phyloP scores from a whole-genome alignment of 2,113 vertebrate species.

The Ciconia stormi region DNA sequence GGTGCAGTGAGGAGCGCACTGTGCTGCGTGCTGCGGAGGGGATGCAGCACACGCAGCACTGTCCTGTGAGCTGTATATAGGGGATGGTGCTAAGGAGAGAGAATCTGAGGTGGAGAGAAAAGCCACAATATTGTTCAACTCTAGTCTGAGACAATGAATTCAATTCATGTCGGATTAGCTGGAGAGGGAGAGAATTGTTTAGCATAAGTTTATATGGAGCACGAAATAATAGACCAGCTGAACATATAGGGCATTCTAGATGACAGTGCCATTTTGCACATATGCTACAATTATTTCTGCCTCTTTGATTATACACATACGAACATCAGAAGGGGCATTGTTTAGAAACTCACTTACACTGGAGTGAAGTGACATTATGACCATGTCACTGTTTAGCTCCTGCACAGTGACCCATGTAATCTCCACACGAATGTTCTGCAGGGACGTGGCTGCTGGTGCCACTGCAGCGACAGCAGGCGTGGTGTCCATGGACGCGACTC shows the following conservation, averaged over 20 bases:
- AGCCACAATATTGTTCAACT: neutral
- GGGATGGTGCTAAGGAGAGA: neutral
- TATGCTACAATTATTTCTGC: neutral
- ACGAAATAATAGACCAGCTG: neutral
- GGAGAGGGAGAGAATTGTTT: neutral
- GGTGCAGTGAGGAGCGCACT: fast-evolving
- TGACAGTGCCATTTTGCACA: neutral
- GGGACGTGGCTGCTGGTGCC: neutral
- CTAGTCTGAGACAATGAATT: neutral
- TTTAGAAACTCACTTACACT: neutral
- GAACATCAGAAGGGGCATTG: neutral
- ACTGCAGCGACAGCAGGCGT: neutral
- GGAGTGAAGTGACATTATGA: neutral
- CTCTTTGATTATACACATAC: neutral
- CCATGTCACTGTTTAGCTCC: neutral
- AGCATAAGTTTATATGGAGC: neutral
- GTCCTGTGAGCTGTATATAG: fast-evolving
- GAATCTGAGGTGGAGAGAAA: neutral
- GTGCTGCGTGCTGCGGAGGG: neutral
- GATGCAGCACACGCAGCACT: neutral
- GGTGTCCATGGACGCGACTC: neutral
- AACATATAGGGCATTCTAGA: neutral
- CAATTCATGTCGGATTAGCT: neutral
- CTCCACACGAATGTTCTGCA: neutral
- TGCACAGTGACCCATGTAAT: neutral